Base-by-base conservation (phyloP, 2,797 vertebrate genomes). In the Dallia pectoralis region DNA sequence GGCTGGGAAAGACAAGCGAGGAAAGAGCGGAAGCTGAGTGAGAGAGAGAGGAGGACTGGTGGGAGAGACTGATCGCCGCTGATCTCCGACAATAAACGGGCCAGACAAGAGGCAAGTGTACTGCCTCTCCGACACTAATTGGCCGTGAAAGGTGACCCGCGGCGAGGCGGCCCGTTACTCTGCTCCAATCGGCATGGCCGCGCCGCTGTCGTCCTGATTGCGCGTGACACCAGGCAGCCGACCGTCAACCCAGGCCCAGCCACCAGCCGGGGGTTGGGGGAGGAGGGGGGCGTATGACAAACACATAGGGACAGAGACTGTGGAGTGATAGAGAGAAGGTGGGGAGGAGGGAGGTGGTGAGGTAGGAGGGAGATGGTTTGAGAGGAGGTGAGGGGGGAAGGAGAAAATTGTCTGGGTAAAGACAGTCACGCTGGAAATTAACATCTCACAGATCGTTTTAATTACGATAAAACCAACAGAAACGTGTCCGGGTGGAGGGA, bases 81-180 rank as follows among this genome's bases (percentile, higher is more conserved):
- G 95, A 96, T 95, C 93, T 92, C 92, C 93, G 22, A 96, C 89
- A 91, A 95, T 98, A 98, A 99, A 94, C 94, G 88, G 89, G 95
- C 88, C 66, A 89, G 97, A 98, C 97, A 99, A 95, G 94, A 95
- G 93, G 95, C 91, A 93, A 96, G 94, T 95, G 87, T 91, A 94
- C 93, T 93, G 95, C 95, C 89, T 95, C 93, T 95, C 94, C 92
- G 93, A 99, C 97, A 97, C 95, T 98, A 97, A 99, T 98, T 96
- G 96, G 92, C 96, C 95, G 94, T 97, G 97, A 99, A 97, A 97
- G 97, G 96, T 96, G 96, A 98, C 97, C 97, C 89, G 94, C 93
- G 93, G 94, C 94, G 91, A 95, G 91, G 91, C 92, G 93, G 93
- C 94, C 94, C 93, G n/a, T 56, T 93, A 94, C 92, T 97, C 96